Conservation (phyloP, 2,888 invertebrate genomes). For the Temnothorax unifasciatus region DNA sequence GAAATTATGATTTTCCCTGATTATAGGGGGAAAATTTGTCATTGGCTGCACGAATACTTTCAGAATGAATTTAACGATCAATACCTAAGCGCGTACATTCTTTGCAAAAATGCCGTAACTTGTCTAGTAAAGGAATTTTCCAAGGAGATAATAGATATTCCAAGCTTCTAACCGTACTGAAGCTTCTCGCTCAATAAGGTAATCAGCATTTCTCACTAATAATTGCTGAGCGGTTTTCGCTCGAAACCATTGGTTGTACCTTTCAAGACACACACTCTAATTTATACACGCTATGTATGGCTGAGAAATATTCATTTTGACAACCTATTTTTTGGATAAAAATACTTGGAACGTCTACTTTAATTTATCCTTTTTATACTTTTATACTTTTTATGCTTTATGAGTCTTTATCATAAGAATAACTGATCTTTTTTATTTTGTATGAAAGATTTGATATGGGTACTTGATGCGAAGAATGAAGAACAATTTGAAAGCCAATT, state of each 20-base stretch:
- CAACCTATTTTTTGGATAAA: not conserved
- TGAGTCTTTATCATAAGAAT: not conserved
- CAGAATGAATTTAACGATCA: conserved; percentile 30
- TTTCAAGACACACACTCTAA: not conserved
- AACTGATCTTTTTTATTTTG: not conserved
- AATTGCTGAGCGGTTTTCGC: conserved; percentile 55
- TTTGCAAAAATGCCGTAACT: conserved; percentile 38
- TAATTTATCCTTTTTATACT: not conserved
- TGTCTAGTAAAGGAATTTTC: conserved; percentile 24
- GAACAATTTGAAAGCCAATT: not conserved
- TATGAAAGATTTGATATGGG: no score
- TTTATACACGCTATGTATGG: not conserved
- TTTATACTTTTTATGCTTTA: no score
- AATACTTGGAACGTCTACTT: not conserved
- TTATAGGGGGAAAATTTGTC: conserved; percentile 10
- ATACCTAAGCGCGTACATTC: conserved; percentile 26
- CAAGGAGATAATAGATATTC: conserved; percentile 38
- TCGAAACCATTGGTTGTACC: conserved; percentile 49
- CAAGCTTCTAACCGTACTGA: conserved; percentile 1
- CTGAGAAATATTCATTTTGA: not conserved
- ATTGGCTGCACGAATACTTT: conserved; percentile 14
- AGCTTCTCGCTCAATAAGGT: conserved; percentile 36
- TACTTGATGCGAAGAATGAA: not conserved
- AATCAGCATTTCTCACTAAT: conserved; percentile 57
- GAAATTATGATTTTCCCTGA: conserved; percentile 19